A percentile compares a stretch with the other conserved stretches of the same genome.
phyloP scores from a whole-genome alignment of 2,113 vertebrate species.

The Mormyrus lacerda region DNA sequence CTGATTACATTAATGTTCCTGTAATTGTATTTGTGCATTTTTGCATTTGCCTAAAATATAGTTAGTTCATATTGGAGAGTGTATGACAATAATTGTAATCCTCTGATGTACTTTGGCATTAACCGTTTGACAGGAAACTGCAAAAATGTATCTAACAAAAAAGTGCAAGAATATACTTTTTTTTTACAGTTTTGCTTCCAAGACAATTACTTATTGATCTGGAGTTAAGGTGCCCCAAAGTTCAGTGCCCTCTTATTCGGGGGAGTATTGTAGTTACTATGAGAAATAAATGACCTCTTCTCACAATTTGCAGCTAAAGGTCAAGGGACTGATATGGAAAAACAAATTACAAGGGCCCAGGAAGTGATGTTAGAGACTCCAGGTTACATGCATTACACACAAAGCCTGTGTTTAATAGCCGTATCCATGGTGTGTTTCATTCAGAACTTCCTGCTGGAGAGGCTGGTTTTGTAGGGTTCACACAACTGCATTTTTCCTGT shows the following conservation, averaged over 20 bases:
- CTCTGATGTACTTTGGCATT: background rate
- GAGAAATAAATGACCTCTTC: background rate
- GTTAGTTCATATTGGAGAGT: background rate
- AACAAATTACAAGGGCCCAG: background rate
- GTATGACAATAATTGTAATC: background rate
- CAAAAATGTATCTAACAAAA: background rate
- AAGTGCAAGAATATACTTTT: background rate
- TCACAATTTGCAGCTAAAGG: background rate
- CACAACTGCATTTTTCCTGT: background rate
- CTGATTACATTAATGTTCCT: background rate
- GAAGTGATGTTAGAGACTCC: background rate
- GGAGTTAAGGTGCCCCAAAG: background rate
- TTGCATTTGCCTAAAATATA: background rate
- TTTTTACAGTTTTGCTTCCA: background rate
- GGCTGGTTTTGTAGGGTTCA: background rate
- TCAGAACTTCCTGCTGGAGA: background rate
- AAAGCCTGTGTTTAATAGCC: background rate
- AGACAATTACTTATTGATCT: background rate
- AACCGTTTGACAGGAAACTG: background rate
- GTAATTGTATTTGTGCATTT: background rate
- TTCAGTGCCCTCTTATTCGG: background rate
- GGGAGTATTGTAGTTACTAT: background rate
- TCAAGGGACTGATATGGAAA: background rate
- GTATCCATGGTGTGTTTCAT: background rate
- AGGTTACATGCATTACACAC: background rate